Conservation (phyloP, 2,113 vertebrate species). For the Eidolon helvum region DNA sequence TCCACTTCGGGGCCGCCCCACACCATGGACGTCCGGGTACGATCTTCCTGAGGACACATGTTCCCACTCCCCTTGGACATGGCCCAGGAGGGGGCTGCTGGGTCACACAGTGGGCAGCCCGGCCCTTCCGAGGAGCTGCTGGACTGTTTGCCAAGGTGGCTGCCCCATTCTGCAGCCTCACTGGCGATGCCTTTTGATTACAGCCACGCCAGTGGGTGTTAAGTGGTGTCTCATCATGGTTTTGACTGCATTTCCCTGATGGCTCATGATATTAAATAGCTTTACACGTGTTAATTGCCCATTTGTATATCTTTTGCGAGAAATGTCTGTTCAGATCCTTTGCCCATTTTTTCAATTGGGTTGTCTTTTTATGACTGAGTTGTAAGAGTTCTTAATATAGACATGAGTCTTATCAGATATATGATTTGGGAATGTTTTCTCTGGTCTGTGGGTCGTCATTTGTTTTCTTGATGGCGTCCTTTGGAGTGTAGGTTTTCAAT, state of each 20-base stretch:
- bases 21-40: too few species aligned
- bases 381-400: background rate
- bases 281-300: background rate
- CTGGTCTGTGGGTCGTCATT: background rate
- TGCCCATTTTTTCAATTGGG: background rate
- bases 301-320: background rate
- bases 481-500: background rate
- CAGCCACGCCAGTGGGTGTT: background rate
- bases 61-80: too few species aligned
- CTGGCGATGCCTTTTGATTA: background rate
- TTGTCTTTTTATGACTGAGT: background rate
- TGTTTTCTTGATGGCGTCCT: background rate
- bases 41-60: too few species aligned
- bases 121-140: background rate
- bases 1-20: too few species aligned
- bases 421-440: background rate
- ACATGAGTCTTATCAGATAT: background rate
- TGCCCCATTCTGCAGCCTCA: background rate
- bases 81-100: background rate
- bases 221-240: background rate
- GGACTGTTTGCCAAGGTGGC: background rate
- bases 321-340: background rate
- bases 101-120: background rate
- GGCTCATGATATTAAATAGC: background rate
- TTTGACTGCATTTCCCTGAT: background rate